Conservation (phyloP, 2,888 invertebrate species). For the Sphecodes monilicornis region DNA sequence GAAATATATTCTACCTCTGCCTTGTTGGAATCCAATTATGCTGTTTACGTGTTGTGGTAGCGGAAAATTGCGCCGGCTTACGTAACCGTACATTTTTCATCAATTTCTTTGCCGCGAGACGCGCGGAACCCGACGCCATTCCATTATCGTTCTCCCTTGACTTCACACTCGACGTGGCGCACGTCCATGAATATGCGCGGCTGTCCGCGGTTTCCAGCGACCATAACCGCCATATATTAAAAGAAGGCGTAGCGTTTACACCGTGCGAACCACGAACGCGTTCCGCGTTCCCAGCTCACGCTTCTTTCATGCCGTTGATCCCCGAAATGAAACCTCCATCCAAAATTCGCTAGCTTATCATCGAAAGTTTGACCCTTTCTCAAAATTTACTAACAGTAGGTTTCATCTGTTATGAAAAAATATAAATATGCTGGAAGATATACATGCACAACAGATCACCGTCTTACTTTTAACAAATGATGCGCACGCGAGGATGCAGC, state of each 20-base stretch:
- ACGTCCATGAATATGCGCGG: conserved; percentile 53
- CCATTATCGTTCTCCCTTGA: conserved; percentile 39
- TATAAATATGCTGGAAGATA: background rate
- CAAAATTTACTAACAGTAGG: background rate
- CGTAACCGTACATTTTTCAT: conserved; percentile 61
- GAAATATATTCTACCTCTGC: background rate
- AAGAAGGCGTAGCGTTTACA: conserved; percentile 45
- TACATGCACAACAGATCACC: too few species aligned
- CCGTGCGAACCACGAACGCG: conserved; percentile 40
- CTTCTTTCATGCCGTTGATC: background rate
- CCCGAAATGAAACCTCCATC: background rate
- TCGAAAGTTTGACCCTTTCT: background rate
- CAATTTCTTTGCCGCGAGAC: conserved; percentile 35
- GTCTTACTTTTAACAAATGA: too few species aligned
- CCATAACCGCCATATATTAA: conserved; percentile 35
- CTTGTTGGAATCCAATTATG: conserved; percentile 30
- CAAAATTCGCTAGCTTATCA: background rate
- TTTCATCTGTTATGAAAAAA: background rate
- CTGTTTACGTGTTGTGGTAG: background rate
- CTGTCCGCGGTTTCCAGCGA: conserved; percentile 40
- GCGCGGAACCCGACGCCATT: conserved; percentile 23
- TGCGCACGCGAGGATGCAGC: too few species aligned
- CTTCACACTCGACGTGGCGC: conserved; percentile 49
- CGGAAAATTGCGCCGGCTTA: conserved; percentile 19
- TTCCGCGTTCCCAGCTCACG: conserved; percentile 57